Evolutionary conservation across 2,888 invertebrate species (phyloP).

Genomic region (Drosophila bunnanda): DNA sequence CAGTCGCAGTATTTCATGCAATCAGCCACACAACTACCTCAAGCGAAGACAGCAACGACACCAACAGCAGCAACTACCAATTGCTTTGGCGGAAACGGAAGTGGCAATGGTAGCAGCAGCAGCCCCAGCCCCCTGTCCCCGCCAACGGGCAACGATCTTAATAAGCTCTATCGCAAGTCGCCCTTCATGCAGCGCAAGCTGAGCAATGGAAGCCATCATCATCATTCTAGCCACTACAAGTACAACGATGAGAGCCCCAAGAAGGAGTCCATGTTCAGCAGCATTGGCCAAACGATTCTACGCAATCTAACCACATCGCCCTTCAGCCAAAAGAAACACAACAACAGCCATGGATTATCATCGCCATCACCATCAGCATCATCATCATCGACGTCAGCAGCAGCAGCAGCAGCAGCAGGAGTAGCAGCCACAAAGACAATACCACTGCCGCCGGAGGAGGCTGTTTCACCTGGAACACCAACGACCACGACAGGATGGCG

Average conservation of each 20-base stretch:
- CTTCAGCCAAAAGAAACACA: slow-evolving; percentile 83
- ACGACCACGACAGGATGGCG: slow-evolving; percentile 55
- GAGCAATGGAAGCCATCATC: slow-evolving; percentile 67
- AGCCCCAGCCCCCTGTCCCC: slow-evolving; percentile 59
- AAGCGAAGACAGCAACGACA: slow-evolving; percentile 63
- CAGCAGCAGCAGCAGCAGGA: slow-evolving; percentile 39
- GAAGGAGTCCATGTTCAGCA: slow-evolving; percentile 84
- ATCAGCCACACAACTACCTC: slow-evolving; percentile 77
- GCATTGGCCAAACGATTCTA: slow-evolving; percentile 84
- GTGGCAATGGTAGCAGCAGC: slow-evolving; percentile 18
- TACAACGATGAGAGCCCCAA: slow-evolving; percentile 81
- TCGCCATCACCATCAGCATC: not conserved
- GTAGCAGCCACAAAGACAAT: slow-evolving; percentile 32
- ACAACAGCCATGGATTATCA: slow-evolving; percentile 12
- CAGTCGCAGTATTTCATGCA: slow-evolving; percentile 68
- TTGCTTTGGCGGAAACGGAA: slow-evolving; percentile 56
- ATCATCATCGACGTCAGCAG: slow-evolving; percentile 20
- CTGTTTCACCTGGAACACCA: slow-evolving; percentile 42
- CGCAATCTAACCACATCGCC: slow-evolving; percentile 84
- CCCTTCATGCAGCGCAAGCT: slow-evolving; percentile 84
- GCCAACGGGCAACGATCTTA: slow-evolving; percentile 48
- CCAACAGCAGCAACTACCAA: slow-evolving; percentile 39
- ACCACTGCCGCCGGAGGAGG: slow-evolving; percentile 48
- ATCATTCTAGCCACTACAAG: slow-evolving; percentile 51
- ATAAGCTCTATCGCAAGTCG: slow-evolving; percentile 83